These are phyloP conservation scores for Thunnus thynnus DNA, from an alignment of 2,113 vertebrate genomes.

Conservation along the genomic window DNA sequence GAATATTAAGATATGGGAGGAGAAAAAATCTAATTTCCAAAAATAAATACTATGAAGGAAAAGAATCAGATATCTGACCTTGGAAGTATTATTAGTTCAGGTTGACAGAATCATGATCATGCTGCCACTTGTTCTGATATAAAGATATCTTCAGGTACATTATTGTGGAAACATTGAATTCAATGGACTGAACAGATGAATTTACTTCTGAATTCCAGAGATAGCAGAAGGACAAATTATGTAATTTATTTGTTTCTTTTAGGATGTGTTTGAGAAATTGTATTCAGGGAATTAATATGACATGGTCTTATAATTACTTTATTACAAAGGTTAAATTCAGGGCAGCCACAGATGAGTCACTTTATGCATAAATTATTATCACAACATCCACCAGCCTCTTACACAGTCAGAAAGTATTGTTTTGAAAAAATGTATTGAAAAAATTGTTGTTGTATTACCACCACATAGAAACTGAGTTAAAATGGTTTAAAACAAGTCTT, in stretches of 20 bases:
- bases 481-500: too few relatives aligned
- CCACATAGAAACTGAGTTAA: background rate
- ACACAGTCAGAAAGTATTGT: background rate
- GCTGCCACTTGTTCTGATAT: too few relatives aligned
- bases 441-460: background rate
- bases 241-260: background rate
- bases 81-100: too few relatives aligned
- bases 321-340: slow-evolving; percentile 2
- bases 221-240: background rate
- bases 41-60: background rate
- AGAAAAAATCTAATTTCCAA: too few relatives aligned
- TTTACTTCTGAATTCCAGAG: background rate
- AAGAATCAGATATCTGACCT: too few relatives aligned
- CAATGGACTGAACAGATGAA: background rate
- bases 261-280: background rate
- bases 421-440: too few relatives aligned
- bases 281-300: background rate
- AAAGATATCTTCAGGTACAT: too few relatives aligned
- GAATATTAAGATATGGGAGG: background rate
- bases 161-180: background rate
- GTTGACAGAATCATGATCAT: too few relatives aligned
- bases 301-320: slow-evolving; percentile 1
- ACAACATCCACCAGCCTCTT: slow-evolving; percentile 1
- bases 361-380: background rate
- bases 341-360: background rate